Evolutionary conservation across 2,797 vertebrate genomes (phyloP), one percentile per base, ranked within the genome.

Genomic region (Sus cebifrons): DNA sequence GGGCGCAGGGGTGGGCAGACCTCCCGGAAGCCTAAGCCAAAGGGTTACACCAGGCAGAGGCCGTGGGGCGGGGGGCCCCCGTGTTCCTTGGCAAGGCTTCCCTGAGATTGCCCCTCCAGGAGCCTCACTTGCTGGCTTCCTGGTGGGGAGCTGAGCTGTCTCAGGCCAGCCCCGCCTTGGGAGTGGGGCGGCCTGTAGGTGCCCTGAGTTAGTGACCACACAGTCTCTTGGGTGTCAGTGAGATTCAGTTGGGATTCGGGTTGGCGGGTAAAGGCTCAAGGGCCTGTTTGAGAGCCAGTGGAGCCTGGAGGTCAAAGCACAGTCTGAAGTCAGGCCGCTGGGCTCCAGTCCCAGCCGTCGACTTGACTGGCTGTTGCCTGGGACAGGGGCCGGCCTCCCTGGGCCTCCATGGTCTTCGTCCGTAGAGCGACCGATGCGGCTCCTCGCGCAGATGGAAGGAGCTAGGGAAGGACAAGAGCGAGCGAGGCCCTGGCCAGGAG

Each of bases 231-330:
- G 73, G 56, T 67, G 17, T 49, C 44, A 25, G 40, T 29, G 17
- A 82, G 71, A 54, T 0, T 7, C 13, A 1, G 12, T 13, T 40
- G 16, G 52, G 36, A 3, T 60, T 5, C 0, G 0, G 40, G 20
- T 4, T 11, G 0, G 49, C 84, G 32, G 1, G 29, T 8, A 2
- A 32, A 5, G 32, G 75, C 14, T 0, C 0, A 0, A 2, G 21
- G 1, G 2, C 17, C 20, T 44, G 44, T 62, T 17, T 6, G 18
- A 73, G 70, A 79, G 75, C 32, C 44, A 17, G 62, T 27, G 16
- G 6, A 5, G 25, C 54, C 17, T 32, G 20, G 56, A 62, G 18
- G 25, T 87, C 14, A 23, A n/a, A 8, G 25, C 20, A 14, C 10
- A 14, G 13, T 14, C 78, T 27, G 40, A 64, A 49, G 29, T 49